Conservation (phyloP, 1,140 invertebrate species). For the Aphelinus certus region DNA sequence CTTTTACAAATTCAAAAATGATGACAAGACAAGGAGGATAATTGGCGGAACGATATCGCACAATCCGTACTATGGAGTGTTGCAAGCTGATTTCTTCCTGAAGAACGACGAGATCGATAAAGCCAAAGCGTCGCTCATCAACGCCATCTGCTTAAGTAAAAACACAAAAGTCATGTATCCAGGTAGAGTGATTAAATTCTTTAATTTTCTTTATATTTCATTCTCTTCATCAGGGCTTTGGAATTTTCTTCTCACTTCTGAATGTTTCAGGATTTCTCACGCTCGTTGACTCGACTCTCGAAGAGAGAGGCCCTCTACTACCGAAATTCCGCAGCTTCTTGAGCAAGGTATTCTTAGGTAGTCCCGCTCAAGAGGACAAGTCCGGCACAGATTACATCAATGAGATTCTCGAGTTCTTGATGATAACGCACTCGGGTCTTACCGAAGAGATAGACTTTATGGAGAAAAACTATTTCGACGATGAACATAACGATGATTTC, state of each 20-base stretch:
- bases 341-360: conserved; percentile 4
- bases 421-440: conserved; percentile 12
- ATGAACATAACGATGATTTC: conserved; percentile 26
- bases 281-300: conserved; percentile 26
- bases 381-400: not conserved
- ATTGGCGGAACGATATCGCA: conserved; percentile 26
- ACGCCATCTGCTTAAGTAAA: conserved; percentile 34
- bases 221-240: too few species aligned
- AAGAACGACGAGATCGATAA: conserved; percentile 39
- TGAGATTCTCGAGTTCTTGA: conserved; percentile 23
- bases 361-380: not conserved
- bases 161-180: conserved; percentile 31
- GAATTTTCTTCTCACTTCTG: not conserved
- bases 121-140: conserved; percentile 24
- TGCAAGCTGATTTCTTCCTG: conserved; percentile 36
- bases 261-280: conserved; percentile 11
- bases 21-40: conserved; percentile 29
- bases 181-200: conserved; percentile 9
- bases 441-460: conserved; percentile 26
- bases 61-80: conserved; percentile 33
- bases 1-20: conserved; percentile 34
- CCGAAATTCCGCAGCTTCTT: conserved; percentile 11
- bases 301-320: conserved; percentile 26
- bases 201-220: too few species aligned
- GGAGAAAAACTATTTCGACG: conserved; percentile 24